Evolutionary conservation across 2,797 vertebrate species (phyloP).

Genomic region (Naso thynnoides): DNA sequence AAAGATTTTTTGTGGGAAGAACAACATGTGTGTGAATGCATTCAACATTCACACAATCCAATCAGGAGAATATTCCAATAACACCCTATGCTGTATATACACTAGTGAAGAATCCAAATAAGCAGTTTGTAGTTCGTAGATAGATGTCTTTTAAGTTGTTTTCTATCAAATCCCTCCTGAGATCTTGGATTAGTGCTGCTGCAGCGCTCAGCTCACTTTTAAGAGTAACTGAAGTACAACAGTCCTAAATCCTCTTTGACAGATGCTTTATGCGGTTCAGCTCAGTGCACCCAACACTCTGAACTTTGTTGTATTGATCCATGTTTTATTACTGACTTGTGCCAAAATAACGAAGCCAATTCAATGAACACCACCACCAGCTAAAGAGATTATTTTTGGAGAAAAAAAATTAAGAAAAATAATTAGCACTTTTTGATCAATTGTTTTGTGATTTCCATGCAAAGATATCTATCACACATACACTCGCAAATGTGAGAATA

Average conservation of each 20-base stretch:
- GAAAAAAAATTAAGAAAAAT: neutral
- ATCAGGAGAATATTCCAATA: no score
- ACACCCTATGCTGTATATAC: no score
- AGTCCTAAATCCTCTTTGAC: conserved; percentile 17
- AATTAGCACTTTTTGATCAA: neutral
- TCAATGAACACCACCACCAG: neutral
- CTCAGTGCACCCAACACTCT: neutral
- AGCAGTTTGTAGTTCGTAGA: neutral
- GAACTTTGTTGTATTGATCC: conserved; percentile 25
- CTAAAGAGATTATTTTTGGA: neutral
- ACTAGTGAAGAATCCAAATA: neutral
- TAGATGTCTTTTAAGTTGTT: neutral
- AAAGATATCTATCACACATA: neutral
- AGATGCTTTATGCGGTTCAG: neutral
- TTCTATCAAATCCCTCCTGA: neutral
- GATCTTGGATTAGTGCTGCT: conserved; percentile 40
- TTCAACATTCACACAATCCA: no score
- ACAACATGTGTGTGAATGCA: no score
- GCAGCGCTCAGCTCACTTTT: conserved; percentile 26
- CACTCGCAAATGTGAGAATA: no score
- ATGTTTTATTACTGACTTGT: neutral
- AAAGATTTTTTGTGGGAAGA: no score
- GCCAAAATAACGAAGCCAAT: neutral
- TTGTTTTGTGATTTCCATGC: neutral
- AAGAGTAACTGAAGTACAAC: neutral